A percentile compares a stretch with the other conserved stretches of the same genome.
These are phyloP conservation scores for Danio aesculapii DNA, from an alignment of 2,797 vertebrate genomes.

Conservation along the genomic window DNA sequence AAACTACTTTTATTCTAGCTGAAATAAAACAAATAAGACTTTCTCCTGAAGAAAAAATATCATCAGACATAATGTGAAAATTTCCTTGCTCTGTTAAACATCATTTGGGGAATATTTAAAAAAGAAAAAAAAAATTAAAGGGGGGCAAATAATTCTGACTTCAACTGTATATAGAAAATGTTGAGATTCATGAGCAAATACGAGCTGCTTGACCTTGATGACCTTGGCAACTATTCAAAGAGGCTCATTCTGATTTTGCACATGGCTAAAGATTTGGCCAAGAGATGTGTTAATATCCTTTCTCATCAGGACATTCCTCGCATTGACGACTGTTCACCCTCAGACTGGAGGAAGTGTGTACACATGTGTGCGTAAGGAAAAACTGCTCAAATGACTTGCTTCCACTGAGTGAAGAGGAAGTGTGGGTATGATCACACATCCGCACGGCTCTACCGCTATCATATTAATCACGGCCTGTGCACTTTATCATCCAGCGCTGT, in stretches of 20 bases:
- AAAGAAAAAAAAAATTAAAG: too few relatives aligned
- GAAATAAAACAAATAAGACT: too few relatives aligned
- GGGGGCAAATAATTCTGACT: too few relatives aligned
- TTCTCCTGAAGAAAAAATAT: too few relatives aligned
- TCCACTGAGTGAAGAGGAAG: conserved; percentile 49
- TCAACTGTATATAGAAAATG: too few relatives aligned
- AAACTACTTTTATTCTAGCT: too few relatives aligned
- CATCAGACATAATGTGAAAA: too few relatives aligned
- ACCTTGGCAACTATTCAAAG: conserved; percentile 45
- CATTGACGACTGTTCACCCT: neutral
- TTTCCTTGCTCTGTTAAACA: too few relatives aligned
- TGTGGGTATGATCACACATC: conserved; percentile 39
- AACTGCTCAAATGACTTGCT: conserved; percentile 48
- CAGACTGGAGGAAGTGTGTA: conserved; percentile 10
- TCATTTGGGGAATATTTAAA: too few relatives aligned
- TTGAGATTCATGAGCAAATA: conserved; percentile 47
- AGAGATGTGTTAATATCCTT: conserved; percentile 50
- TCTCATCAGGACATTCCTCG: conserved; percentile 45
- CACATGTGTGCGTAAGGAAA: conserved; percentile 12
- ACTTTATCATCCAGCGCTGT: conserved; percentile 33
- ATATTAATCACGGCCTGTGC: conserved; percentile 53
- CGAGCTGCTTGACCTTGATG: conserved; percentile 39
- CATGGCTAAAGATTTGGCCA: conserved; percentile 38
- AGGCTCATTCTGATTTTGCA: conserved; percentile 36
- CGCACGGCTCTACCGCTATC: conserved; percentile 1